Conservation (phyloP, 2,797 vertebrate species). For the Adrianichthys oophorus region DNA sequence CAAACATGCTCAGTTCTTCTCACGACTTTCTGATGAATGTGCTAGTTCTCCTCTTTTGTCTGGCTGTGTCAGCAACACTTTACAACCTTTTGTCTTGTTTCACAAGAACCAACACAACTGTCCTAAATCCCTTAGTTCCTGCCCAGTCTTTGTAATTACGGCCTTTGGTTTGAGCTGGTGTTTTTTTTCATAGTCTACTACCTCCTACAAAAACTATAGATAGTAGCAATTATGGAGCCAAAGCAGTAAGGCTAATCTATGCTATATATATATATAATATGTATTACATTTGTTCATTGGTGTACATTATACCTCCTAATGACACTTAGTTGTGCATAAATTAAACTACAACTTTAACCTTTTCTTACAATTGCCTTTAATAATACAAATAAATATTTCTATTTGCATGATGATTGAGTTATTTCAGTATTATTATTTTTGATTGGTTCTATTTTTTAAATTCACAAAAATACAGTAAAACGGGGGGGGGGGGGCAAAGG, state of each 20-base stretch:
- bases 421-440: too few relatives aligned
- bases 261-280: not conserved
- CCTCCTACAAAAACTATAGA: constrained; percentile 69
- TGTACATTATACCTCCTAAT: too few relatives aligned
- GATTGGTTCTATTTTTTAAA: constrained; percentile 52
- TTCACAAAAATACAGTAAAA: constrained; percentile 30
- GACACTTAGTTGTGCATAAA: too few relatives aligned
- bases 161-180: constrained; percentile 70
- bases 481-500: constrained; percentile 71
- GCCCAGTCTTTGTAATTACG: constrained; percentile 52
- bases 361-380: too few relatives aligned
- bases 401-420: too few relatives aligned
- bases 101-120: constrained; percentile 46
- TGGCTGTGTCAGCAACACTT: constrained; percentile 56
- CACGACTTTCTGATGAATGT: constrained; percentile 65
- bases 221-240: constrained; percentile 32
- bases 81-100: constrained; percentile 59
- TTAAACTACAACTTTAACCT: too few relatives aligned
- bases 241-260: constrained; percentile 10
- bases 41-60: constrained; percentile 56
- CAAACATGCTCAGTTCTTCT: constrained; percentile 45
- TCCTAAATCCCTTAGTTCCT: constrained; percentile 29
- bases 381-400: too few relatives aligned
- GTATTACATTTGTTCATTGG: too few relatives aligned
- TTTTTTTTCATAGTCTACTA: constrained; percentile 74